Conservation (phyloP, 2,797 vertebrate species). For the Tenualosa thibaudeaui region DNA sequence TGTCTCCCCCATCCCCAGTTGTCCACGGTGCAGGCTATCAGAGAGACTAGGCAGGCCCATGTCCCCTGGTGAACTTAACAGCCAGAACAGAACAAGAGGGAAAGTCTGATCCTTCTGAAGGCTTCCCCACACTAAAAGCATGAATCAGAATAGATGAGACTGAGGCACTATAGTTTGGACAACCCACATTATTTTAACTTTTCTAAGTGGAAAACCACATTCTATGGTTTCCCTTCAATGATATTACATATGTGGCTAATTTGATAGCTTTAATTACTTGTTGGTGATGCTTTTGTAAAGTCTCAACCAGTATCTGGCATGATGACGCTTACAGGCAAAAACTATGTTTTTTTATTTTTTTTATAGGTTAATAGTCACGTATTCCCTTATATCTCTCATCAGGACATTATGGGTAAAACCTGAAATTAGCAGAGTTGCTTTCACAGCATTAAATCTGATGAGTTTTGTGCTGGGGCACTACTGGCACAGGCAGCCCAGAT, state of each 20-base stretch:
- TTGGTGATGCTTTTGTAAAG: neutral
- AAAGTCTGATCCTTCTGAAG: neutral
- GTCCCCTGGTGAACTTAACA: conserved; percentile 5
- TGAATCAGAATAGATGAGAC: neutral
- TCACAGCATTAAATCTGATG: conserved; percentile 7
- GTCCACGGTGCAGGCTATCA: neutral
- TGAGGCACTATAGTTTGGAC: neutral
- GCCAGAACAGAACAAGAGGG: neutral
- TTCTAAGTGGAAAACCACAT: neutral
- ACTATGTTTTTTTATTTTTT: neutral
- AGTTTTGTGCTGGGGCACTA: neutral
- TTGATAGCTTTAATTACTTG: neutral
- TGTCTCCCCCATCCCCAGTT: neutral
- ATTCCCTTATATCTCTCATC: neutral
- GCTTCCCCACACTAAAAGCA: neutral
- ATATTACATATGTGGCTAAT: neutral
- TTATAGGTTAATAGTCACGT: neutral
- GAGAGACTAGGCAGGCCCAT: neutral
- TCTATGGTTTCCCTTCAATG: neutral
- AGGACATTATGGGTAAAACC: neutral
- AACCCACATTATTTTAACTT: neutral
- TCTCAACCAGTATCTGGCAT: neutral
- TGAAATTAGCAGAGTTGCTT: neutral
- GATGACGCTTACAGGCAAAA: too few relatives aligned
- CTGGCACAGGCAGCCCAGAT: conserved; percentile 16